These are phyloP conservation scores for Heteronetta atricapilla DNA, from an alignment of 2,113 vertebrate species.

Conservation along the genomic window DNA sequence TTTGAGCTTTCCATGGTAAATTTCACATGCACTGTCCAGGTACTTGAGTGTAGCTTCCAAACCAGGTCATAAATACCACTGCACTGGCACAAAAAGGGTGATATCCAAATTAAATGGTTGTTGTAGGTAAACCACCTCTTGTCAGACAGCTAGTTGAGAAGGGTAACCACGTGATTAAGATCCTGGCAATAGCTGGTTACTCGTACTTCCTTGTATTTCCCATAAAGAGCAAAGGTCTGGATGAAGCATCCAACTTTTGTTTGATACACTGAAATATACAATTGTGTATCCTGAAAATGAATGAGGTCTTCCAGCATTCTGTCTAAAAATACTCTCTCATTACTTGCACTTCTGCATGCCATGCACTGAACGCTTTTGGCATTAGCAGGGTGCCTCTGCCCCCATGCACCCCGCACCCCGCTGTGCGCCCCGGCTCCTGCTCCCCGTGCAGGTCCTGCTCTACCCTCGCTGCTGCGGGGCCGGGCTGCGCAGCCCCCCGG, in stretches of 20 bases:
- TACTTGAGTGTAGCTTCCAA: neutral
- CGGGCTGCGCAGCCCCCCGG: accelerated
- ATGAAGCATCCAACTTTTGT: neutral
- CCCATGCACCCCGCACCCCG: neutral
- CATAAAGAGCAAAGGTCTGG: neutral
- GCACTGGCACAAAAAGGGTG: neutral
- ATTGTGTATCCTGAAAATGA: neutral
- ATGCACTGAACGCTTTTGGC: neutral
- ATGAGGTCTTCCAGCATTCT: neutral
- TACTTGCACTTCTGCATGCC: neutral
- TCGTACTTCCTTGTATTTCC: slow-evolving; percentile 20
- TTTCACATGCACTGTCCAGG: accelerated
- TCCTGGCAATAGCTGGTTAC: neutral
- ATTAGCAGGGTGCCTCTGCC: neutral
- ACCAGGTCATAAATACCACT: accelerated
- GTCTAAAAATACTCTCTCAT: neutral
- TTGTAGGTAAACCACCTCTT: neutral
- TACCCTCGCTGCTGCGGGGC: too few species aligned
- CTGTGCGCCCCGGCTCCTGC: too few species aligned
- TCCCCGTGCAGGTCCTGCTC: too few species aligned
- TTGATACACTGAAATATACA: neutral
- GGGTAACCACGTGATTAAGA: neutral
- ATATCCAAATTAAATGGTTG: neutral
- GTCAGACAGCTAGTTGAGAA: neutral
- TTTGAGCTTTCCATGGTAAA: neutral